phyloP scores from a whole-genome alignment of 2,888 invertebrate genomes.

The Orchesella flavescens region DNA sequence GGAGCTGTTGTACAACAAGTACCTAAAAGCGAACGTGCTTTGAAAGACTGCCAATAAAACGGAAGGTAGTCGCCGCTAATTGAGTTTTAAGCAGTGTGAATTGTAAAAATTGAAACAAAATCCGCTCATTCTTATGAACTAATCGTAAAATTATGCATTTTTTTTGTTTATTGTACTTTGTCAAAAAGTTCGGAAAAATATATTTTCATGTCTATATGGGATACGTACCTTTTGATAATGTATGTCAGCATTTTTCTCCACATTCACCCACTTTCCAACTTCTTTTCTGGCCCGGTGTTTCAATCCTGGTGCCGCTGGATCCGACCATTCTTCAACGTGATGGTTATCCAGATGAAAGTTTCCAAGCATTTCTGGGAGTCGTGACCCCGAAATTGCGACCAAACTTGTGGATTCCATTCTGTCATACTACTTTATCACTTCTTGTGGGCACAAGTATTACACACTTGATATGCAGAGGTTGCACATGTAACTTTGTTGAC shows the following conservation, averaged over 20 bases:
- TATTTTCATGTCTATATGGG: too few species aligned
- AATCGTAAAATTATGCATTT: too few species aligned
- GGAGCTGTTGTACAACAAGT: too few species aligned
- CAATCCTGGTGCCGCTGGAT: conserved; percentile 66
- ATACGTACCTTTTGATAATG: conserved; percentile 71
- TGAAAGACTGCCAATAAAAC: too few species aligned
- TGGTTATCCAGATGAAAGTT: conserved; percentile 71
- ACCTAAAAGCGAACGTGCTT: too few species aligned
- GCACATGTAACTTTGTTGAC: background rate
- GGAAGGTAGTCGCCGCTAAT: too few species aligned
- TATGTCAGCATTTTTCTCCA: conserved; percentile 71
- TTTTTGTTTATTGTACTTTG: too few species aligned
- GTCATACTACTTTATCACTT: conserved; percentile 9
- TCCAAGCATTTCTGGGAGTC: conserved; percentile 71
- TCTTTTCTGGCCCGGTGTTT: conserved; percentile 71
- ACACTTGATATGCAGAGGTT: background rate
- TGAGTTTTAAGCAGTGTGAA: too few species aligned
- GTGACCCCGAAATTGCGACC: conserved; percentile 55
- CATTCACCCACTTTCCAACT: conserved; percentile 71
- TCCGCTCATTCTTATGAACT: too few species aligned
- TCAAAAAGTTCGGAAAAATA: too few species aligned
- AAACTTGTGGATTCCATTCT: conserved; percentile 65
- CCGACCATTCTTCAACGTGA: conserved; percentile 72
- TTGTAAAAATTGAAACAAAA: too few species aligned
- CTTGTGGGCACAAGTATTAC: background rate